Evolutionary conservation across 2,797 vertebrate genomes (phyloP).

Genomic region (Neosilurus mollespiculum): DNA sequence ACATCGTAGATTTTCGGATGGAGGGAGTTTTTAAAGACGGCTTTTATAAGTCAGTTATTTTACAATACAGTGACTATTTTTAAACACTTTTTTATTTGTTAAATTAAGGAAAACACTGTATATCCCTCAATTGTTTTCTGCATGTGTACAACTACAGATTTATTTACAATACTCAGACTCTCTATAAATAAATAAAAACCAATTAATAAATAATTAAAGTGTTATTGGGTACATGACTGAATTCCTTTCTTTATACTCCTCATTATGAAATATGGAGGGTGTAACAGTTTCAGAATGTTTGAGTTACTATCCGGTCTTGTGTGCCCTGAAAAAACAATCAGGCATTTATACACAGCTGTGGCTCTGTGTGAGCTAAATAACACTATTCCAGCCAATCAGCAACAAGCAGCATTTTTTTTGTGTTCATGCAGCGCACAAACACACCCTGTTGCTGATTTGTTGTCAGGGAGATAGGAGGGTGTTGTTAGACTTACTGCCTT

Average conservation of each 20-base stretch:
- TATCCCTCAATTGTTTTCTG: background rate
- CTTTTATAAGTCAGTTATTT: background rate
- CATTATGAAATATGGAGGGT: background rate
- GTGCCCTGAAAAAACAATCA: no score
- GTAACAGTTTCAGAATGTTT: background rate
- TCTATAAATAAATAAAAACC: background rate
- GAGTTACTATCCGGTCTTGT: no score
- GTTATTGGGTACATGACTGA: background rate
- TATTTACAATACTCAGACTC: background rate
- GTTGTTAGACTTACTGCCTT: no score
- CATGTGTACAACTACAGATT: background rate
- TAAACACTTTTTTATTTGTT: background rate
- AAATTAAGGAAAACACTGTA: background rate
- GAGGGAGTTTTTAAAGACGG: background rate
- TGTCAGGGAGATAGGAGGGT: no score
- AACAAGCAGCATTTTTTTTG: no score
- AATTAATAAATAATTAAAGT: constrained; percentile 4
- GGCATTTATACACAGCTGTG: no score
- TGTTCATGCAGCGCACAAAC: no score
- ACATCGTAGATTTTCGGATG: background rate
- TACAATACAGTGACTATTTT: background rate
- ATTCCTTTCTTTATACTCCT: background rate
- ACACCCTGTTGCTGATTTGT: no score
- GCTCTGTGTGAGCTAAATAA: no score
- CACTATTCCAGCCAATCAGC: no score